A percentile compares a stretch with the other conserved stretches of the same genome.
Conservation (phyloP, 2,888 invertebrate genomes). For the Melanophora roralis region DNA sequence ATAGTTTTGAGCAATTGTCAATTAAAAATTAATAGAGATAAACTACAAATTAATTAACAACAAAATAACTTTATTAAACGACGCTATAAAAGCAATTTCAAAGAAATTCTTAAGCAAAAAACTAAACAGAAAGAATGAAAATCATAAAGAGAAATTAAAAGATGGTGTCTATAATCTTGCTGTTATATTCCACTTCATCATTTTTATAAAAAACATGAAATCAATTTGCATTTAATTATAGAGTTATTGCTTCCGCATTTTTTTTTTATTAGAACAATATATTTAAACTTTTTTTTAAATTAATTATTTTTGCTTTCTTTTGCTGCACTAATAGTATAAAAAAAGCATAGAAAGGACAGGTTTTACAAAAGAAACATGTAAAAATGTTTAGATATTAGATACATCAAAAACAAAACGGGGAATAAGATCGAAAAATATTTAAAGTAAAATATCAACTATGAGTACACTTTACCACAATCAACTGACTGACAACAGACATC, state of each 20-base stretch:
- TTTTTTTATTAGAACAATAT: slow-evolving; percentile 26
- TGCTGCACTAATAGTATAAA: not conserved
- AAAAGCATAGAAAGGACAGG: not conserved
- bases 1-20: not conserved
- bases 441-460: slow-evolving; percentile 22
- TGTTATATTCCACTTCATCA: slow-evolving; percentile 26
- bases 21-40: slow-evolving; percentile 36
- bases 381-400: not conserved
- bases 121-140: not conserved
- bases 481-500: slow-evolving; percentile 3
- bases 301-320: not conserved
- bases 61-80: slow-evolving; percentile 40
- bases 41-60: slow-evolving; percentile 35
- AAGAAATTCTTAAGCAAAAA: not conserved
- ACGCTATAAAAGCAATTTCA: not conserved
- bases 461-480: slow-evolving; percentile 8
- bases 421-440: slow-evolving; percentile 48
- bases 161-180: slow-evolving; percentile 26
- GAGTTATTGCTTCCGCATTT: slow-evolving; percentile 58
- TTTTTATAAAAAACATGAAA: slow-evolving; percentile 29
- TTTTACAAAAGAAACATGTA: not conserved
- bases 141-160: not conserved
- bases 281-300: not conserved
- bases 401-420: slow-evolving; percentile 17
- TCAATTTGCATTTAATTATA: slow-evolving; percentile 61